Conservation (phyloP, 1,140 invertebrate species). For the Galleria mellonella region DNA sequence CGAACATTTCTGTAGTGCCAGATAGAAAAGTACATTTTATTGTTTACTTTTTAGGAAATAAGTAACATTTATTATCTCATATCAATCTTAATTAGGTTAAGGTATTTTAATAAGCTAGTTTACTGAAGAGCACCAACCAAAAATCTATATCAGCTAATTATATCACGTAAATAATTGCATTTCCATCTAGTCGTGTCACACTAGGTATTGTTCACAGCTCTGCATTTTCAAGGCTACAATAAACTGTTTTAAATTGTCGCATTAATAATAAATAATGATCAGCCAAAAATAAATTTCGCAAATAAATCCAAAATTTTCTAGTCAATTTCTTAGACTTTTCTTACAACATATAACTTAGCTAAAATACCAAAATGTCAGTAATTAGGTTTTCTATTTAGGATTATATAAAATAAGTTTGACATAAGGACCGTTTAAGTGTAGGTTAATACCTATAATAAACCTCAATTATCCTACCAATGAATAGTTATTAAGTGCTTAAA, state of each 20-base stretch:
- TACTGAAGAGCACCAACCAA: background rate
- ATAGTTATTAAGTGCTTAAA: constrained; percentile 21
- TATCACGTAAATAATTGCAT: constrained; percentile 34
- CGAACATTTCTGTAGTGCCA: constrained; percentile 59
- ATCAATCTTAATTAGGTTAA: background rate
- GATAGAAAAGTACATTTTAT: constrained; percentile 42
- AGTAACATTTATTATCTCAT: constrained; percentile 1
- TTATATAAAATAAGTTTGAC: constrained; percentile 2
- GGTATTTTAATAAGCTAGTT: constrained; percentile 2
- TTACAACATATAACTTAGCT: constrained; percentile 36
- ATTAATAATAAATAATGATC: constrained; percentile 31
- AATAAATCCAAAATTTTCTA: constrained; percentile 66
- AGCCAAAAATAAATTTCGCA: constrained; percentile 50
- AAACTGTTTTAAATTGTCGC: constrained; percentile 23
- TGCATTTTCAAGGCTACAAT: background rate
- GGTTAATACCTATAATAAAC: constrained; percentile 17
- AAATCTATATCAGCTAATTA: constrained; percentile 11
- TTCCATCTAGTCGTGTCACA: constrained; percentile 61
- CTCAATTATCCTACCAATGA: constrained; percentile 55
- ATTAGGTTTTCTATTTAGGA: constrained; percentile 15
- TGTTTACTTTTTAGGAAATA: constrained; percentile 16
- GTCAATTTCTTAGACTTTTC: constrained; percentile 51
- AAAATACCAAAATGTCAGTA: constrained; percentile 47
- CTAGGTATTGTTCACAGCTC: constrained; percentile 4
- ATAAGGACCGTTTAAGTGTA: constrained; percentile 11